Conservation (phyloP, 2,113 vertebrate genomes). For the Anguilla rostrata region DNA sequence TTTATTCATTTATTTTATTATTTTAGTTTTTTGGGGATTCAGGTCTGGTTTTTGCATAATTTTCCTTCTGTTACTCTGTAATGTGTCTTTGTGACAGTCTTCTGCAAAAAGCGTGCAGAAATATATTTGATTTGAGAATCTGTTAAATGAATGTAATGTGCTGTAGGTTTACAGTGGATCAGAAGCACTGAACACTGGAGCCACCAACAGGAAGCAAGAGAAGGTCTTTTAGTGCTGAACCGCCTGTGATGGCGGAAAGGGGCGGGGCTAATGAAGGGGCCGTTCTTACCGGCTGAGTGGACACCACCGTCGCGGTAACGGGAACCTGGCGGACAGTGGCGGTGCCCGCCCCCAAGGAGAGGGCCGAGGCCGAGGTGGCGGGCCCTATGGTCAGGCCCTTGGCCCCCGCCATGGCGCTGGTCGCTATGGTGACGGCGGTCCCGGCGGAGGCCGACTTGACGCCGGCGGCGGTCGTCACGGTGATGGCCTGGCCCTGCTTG, state of each 20-base stretch:
- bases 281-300: constrained; percentile 83
- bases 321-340: constrained; percentile 87
- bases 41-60: too few species aligned
- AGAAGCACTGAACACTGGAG: too few species aligned
- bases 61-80: too few species aligned
- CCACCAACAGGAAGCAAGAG: too few species aligned
- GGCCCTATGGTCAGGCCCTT: constrained; percentile 81
- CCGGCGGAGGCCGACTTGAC: constrained; percentile 72
- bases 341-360: constrained; percentile 78
- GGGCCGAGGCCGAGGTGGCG: constrained; percentile 70
- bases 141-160: too few species aligned
- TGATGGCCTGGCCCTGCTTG: constrained; percentile 85
- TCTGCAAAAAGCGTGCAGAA: too few species aligned
- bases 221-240: too few species aligned
- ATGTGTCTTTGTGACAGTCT: too few species aligned
- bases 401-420: constrained; percentile 71
- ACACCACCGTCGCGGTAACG: constrained; percentile 82
- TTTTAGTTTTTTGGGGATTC: too few species aligned
- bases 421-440: constrained; percentile 77
- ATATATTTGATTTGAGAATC: too few species aligned
- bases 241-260: background rate
- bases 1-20: too few species aligned
- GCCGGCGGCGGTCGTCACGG: constrained; percentile 73
- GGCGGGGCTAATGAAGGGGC: background rate
- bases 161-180: too few species aligned